These are phyloP conservation scores for Pluvialis apricaria DNA, from an alignment of 2,113 vertebrate species.

Conservation along the genomic window DNA sequence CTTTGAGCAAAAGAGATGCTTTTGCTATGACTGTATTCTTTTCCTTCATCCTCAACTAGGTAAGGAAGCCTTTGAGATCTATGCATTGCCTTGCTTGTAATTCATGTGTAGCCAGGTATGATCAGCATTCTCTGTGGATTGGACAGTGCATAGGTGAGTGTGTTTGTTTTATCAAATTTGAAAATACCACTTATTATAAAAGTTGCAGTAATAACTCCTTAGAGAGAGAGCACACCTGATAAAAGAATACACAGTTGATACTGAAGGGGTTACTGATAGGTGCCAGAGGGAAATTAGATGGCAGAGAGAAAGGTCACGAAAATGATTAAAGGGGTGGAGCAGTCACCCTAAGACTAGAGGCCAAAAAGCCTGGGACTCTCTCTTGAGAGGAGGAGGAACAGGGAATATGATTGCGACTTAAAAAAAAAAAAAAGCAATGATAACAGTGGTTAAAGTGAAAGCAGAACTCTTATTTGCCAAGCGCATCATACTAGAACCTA, in stretches of 20 bases:
- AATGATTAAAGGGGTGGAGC: not conserved
- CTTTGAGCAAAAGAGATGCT: not conserved
- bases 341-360: not conserved
- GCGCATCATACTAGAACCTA: not conserved
- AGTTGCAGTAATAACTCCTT: not conserved
- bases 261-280: not conserved
- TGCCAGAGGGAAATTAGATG: not conserved
- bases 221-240: not conserved
- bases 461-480: not conserved
- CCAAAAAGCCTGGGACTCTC: not conserved
- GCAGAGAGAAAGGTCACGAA: not conserved
- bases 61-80: conserved; percentile 88
- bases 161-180: not conserved
- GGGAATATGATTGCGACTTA: not conserved
- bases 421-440: too few species aligned
- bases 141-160: conserved; percentile 86
- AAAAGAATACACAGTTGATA: not conserved
- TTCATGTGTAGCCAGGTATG: conserved; percentile 87
- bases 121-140: conserved; percentile 92
- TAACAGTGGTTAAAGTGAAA: not conserved
- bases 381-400: not conserved
- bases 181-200: not conserved
- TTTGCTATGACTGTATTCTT: not conserved
- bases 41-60: conserved; percentile 65
- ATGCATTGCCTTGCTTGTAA: conserved; percentile 86